Conservation (phyloP, 1,140 invertebrate genomes). For the Neodiprion fabricii region DNA sequence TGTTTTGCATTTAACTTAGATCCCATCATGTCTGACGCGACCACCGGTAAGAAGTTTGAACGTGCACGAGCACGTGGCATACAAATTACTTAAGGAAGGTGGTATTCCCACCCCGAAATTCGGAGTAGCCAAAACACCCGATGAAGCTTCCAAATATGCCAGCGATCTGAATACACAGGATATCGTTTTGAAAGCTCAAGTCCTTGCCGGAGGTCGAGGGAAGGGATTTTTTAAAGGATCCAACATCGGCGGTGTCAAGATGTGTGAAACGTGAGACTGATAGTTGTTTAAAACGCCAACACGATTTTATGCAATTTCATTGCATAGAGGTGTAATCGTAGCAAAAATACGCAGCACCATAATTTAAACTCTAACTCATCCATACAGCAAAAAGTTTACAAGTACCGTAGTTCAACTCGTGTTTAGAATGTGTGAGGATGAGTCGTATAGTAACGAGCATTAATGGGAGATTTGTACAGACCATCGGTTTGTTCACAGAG, state of each 20-base stretch:
- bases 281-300: not conserved
- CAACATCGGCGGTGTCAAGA: conserved; percentile 89
- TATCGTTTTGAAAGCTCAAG: conserved; percentile 95
- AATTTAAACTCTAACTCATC: too few relatives aligned
- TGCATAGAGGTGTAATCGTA: not conserved
- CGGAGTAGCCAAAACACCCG: conserved; percentile 84
- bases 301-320: not conserved
- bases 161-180: conserved; percentile 82
- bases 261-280: conserved; percentile 81
- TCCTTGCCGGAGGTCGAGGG: conserved; percentile 95
- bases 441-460: too few relatives aligned
- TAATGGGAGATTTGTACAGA: too few relatives aligned
- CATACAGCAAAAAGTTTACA: too few relatives aligned
- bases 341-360: too few relatives aligned
- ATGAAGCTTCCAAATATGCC: conserved; percentile 86
- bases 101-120: conserved; percentile 93
- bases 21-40: conserved; percentile 60
- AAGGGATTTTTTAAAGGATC: conserved; percentile 93
- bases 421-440: too few relatives aligned
- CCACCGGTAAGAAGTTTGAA: conserved; percentile 82
- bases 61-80: conserved; percentile 95
- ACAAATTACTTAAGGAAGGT: conserved; percentile 83
- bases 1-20: conserved; percentile 39
- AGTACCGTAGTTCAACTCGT: too few relatives aligned
- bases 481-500: too few relatives aligned